A percentile compares a stretch with the other conserved stretches of the same genome.
phyloP scores from a whole-genome alignment of 2,797 vertebrate genomes.

The Onychomys leucogaster region DNA sequence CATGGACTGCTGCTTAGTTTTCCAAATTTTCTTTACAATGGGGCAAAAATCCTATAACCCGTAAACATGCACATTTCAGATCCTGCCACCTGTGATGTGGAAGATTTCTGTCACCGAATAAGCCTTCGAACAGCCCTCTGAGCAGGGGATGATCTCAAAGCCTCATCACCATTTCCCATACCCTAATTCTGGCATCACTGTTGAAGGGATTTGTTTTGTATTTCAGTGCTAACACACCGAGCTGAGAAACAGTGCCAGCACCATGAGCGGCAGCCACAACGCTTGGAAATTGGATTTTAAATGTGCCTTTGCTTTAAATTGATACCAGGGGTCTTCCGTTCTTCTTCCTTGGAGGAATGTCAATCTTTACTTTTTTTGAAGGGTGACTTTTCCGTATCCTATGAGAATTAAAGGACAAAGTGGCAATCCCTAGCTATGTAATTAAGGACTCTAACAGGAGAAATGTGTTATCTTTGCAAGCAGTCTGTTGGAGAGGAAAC shows the following conservation, averaged over 20 bases:
- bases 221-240: slow-evolving; percentile 60
- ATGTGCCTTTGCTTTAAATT: slow-evolving; percentile 66
- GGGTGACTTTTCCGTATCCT: slow-evolving; percentile 61
- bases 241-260: slow-evolving; percentile 58
- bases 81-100: slow-evolving; percentile 2
- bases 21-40: background rate
- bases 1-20: background rate
- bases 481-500: background rate
- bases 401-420: slow-evolving; percentile 64
- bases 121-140: background rate
- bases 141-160: slow-evolving; percentile 31
- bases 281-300: slow-evolving; percentile 79
- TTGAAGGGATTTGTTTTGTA: slow-evolving; percentile 69
- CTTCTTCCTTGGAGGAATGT: slow-evolving; percentile 72
- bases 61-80: slow-evolving; percentile 44
- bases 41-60: background rate
- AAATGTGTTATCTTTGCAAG: background rate
- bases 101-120: slow-evolving; percentile 31
- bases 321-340: slow-evolving; percentile 67
- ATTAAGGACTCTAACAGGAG: slow-evolving; percentile 37
- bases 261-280: slow-evolving; percentile 32
- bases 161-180: slow-evolving; percentile 48
- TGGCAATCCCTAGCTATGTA: slow-evolving; percentile 13
- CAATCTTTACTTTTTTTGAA: slow-evolving; percentile 71
- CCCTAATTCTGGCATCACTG: slow-evolving; percentile 60